These are phyloP conservation scores for Chaetogeoica ovagalla DNA, from an alignment of 2,888 invertebrate species.

Conservation along the genomic window DNA sequence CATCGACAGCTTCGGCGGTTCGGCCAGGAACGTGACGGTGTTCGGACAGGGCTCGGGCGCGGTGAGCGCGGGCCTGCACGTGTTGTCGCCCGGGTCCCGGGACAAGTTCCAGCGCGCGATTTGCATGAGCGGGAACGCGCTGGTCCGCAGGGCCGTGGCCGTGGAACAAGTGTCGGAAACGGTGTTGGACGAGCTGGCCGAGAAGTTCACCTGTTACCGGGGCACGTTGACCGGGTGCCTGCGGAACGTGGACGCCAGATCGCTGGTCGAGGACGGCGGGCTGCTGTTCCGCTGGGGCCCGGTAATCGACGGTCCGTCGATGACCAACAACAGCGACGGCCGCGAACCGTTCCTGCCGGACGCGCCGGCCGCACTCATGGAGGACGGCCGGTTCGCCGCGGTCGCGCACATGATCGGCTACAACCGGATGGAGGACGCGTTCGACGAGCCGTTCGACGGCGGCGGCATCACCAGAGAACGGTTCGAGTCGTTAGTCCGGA, in stretches of 20 bases:
- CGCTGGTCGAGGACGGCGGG: slow-evolving; percentile 59
- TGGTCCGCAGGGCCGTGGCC: slow-evolving; percentile 57
- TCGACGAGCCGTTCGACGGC: slow-evolving; percentile 61
- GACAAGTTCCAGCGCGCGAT: slow-evolving; percentile 76
- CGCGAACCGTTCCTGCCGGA: slow-evolving; percentile 70
- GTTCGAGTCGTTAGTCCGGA: slow-evolving; percentile 66
- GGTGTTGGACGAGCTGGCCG: slow-evolving; percentile 68
- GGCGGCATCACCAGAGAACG: slow-evolving; percentile 64
- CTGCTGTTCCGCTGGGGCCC: slow-evolving; percentile 71
- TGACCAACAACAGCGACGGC: slow-evolving; percentile 63
- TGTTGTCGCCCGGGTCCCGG: slow-evolving; percentile 63
- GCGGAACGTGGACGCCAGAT: slow-evolving; percentile 41
- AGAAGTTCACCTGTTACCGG: slow-evolving; percentile 70
- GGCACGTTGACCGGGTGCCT: slow-evolving; percentile 68
- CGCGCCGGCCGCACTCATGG: slow-evolving; percentile 62
- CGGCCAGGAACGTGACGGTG: slow-evolving; percentile 73
- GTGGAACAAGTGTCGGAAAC: neutral
- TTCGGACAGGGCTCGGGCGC: slow-evolving; percentile 82
- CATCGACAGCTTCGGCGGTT: slow-evolving; percentile 75
- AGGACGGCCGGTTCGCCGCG: slow-evolving; percentile 54
- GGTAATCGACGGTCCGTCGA: slow-evolving; percentile 72
- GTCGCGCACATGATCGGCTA: slow-evolving; percentile 77
- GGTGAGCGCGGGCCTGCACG: slow-evolving; percentile 77
- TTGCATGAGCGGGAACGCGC: slow-evolving; percentile 77
- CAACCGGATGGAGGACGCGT: slow-evolving; percentile 79